Conservation (phyloP, 1,140 invertebrate genomes). For the Drosophila varians region DNA sequence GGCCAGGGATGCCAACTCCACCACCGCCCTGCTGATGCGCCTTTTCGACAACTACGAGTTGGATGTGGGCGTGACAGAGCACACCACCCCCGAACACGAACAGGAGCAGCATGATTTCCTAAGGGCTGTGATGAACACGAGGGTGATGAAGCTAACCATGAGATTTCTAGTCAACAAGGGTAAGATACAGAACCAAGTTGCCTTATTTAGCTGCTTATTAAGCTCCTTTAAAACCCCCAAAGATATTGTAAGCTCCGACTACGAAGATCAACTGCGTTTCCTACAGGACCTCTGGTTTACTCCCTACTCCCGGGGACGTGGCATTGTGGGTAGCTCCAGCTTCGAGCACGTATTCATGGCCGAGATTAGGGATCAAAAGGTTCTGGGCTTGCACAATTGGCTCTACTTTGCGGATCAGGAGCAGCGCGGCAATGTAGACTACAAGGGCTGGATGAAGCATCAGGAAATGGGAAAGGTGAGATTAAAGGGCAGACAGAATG, state of each 20-base stretch:
- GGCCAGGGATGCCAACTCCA: slow-evolving; percentile 84
- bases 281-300: slow-evolving; percentile 92
- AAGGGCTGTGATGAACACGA: slow-evolving; percentile 88
- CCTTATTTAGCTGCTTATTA: background rate
- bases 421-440: slow-evolving; percentile 87
- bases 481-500: background rate
- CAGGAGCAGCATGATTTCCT: slow-evolving; percentile 91
- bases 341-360: slow-evolving; percentile 95
- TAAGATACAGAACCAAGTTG: slow-evolving; percentile 84
- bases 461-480: slow-evolving; percentile 88
- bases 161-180: slow-evolving; percentile 43
- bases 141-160: slow-evolving; percentile 90
- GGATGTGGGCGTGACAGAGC: slow-evolving; percentile 88
- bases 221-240: background rate
- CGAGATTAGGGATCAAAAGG: slow-evolving; percentile 89
- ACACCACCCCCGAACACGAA: slow-evolving; percentile 89
- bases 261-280: slow-evolving; percentile 88
- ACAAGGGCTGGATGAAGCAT: slow-evolving; percentile 91
- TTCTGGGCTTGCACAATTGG: slow-evolving; percentile 95
- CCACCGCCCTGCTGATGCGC: slow-evolving; percentile 87
- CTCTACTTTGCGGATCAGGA: slow-evolving; percentile 92
- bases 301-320: slow-evolving; percentile 90
- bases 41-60: slow-evolving; percentile 91
- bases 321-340: slow-evolving; percentile 91
- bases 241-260: slow-evolving; percentile 83